These are phyloP conservation scores for Apomyelois bistriatella DNA, from an alignment of 2,888 invertebrate species.

Conservation along the genomic window DNA sequence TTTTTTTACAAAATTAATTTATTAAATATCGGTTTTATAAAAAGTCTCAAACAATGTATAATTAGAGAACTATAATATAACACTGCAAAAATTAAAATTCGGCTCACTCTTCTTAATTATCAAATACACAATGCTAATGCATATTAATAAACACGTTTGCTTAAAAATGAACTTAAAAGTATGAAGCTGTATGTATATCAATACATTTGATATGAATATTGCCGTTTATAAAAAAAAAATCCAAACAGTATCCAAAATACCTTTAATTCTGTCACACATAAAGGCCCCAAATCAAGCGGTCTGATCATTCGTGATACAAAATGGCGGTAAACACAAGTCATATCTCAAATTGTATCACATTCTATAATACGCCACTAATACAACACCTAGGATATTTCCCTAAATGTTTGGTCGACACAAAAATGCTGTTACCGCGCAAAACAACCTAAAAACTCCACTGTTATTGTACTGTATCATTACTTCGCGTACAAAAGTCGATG, in stretches of 20 bases:
- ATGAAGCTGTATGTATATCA: background rate
- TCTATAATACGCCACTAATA: constrained; percentile 31
- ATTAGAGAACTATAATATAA: too few species aligned
- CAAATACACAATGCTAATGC: too few species aligned
- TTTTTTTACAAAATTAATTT: too few species aligned
- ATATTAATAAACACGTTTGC: too few species aligned
- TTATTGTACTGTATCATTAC: constrained; percentile 6
- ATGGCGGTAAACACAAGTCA: constrained; percentile 35
- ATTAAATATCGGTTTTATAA: too few species aligned
- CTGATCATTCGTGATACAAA: background rate
- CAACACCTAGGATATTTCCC: background rate
- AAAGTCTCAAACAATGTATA: too few species aligned
- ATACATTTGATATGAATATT: too few species aligned
- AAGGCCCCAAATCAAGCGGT: background rate
- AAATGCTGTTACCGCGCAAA: constrained; percentile 2
- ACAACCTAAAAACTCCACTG: background rate
- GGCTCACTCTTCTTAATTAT: too few species aligned
- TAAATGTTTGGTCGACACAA: constrained; percentile 3
- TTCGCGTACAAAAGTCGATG: constrained; percentile 42
- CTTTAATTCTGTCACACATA: background rate
- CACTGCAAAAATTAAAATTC: too few species aligned
- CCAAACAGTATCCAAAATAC: too few species aligned
- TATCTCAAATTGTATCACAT: constrained; percentile 56
- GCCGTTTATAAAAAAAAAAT: too few species aligned
- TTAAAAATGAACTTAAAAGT: too few species aligned